These are phyloP conservation scores for Ivindomyrus marchei DNA, from an alignment of 2,113 vertebrate genomes.

Conservation along the genomic window DNA sequence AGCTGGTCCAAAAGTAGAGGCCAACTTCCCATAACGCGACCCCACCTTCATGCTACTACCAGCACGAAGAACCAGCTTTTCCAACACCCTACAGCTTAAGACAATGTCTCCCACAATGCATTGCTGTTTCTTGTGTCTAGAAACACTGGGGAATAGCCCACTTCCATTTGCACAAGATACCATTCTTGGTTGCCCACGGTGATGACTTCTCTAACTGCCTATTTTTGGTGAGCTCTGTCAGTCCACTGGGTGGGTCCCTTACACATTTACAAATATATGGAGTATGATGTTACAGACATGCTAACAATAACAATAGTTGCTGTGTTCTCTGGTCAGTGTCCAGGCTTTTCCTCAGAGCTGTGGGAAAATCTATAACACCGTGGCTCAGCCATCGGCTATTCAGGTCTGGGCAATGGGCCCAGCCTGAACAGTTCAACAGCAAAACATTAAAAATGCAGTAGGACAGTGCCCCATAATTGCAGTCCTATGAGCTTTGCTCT, in stretches of 20 bases:
- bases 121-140: neutral
- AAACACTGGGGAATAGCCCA: neutral
- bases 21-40: neutral
- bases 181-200: neutral
- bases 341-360: neutral
- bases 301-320: neutral
- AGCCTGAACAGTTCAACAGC: neutral
- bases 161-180: neutral
- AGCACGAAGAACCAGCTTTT: neutral
- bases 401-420: constrained; percentile 9
- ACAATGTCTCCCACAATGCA: neutral
- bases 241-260: neutral
- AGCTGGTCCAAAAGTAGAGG: neutral
- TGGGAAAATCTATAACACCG: neutral
- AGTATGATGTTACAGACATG: neutral
- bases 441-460: neutral
- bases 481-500: neutral
- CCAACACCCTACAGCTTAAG: neutral
- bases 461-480: neutral
- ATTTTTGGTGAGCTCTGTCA: neutral
- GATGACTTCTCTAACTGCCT: neutral
- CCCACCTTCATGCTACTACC: neutral
- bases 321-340: neutral
- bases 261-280: neutral
- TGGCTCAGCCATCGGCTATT: neutral